Evolutionary conservation across 2,888 invertebrate species (phyloP).

Genomic region (Hyposoter dolosus): DNA sequence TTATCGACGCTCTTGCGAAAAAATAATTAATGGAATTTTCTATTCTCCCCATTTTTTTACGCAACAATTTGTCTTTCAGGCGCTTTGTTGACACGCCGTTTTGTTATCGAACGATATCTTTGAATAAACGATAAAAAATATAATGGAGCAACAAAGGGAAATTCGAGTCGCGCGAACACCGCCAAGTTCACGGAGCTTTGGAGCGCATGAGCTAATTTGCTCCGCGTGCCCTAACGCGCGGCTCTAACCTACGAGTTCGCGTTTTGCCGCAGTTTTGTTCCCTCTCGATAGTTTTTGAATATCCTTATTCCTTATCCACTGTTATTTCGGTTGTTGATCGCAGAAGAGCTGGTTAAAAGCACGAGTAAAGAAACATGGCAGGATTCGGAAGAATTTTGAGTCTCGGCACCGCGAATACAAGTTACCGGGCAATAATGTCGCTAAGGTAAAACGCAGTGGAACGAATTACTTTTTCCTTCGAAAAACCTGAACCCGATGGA

Average conservation of each 20-base stretch:
- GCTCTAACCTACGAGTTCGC: background rate
- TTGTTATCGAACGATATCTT: too few species aligned
- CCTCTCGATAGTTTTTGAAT: background rate
- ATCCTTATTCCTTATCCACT: background rate
- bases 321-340: background rate
- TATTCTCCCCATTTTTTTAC: too few species aligned
- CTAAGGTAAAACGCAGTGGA: slow-evolving; percentile 66
- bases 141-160: background rate
- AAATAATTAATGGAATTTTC: too few species aligned
- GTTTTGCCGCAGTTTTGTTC: background rate
- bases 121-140: background rate
- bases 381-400: slow-evolving; percentile 64
- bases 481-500: slow-evolving; percentile 70
- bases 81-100: too few species aligned
- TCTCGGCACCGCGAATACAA: slow-evolving; percentile 27
- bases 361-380: slow-evolving; percentile 69
- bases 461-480: slow-evolving; percentile 70
- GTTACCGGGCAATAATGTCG: slow-evolving; percentile 55
- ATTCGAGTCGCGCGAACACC: background rate
- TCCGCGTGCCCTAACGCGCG: background rate
- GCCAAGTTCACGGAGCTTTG: background rate
- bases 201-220: too few species aligned
- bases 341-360: slow-evolving; percentile 14
- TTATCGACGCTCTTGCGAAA: too few species aligned
- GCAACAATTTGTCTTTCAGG: too few species aligned